Conservation (phyloP, 2,888 invertebrate genomes). For the Rhingia campestris region DNA sequence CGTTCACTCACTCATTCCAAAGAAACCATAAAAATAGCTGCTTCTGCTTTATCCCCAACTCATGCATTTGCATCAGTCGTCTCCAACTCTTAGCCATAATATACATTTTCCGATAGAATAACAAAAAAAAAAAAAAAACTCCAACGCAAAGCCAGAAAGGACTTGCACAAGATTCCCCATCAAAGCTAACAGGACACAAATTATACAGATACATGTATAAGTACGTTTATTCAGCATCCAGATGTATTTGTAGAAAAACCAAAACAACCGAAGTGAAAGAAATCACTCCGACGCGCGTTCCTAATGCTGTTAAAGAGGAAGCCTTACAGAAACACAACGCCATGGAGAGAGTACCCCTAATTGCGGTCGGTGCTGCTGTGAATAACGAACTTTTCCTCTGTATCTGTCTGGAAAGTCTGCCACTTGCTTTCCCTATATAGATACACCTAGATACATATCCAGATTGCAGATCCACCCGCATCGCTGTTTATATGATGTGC, state of each 20-base stretch:
- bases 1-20: too few relatives aligned
- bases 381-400: constrained; percentile 48
- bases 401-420: constrained; percentile 34
- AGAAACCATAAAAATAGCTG: too few relatives aligned
- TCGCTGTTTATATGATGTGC: neutral
- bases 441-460: neutral
- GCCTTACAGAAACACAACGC: constrained; percentile 36
- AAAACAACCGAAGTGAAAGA: constrained; percentile 26
- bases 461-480: neutral
- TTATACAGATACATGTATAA: constrained; percentile 13
- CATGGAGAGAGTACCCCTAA: constrained; percentile 42
- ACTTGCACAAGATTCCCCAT: neutral
- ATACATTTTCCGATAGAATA: constrained; percentile 20
- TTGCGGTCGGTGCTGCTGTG: constrained; percentile 45
- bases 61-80: constrained; percentile 15
- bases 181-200: constrained; percentile 10
- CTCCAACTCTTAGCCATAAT: constrained; percentile 1
- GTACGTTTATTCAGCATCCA: neutral
- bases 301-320: constrained; percentile 65
- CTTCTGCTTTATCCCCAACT: too few relatives aligned
- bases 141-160: neutral
- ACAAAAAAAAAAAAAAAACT: constrained; percentile 7
- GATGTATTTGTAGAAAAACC: neutral
- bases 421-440: neutral
- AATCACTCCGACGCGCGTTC: constrained; percentile 66